Conservation (phyloP, 2,888 invertebrate genomes). For the Empis livida region DNA sequence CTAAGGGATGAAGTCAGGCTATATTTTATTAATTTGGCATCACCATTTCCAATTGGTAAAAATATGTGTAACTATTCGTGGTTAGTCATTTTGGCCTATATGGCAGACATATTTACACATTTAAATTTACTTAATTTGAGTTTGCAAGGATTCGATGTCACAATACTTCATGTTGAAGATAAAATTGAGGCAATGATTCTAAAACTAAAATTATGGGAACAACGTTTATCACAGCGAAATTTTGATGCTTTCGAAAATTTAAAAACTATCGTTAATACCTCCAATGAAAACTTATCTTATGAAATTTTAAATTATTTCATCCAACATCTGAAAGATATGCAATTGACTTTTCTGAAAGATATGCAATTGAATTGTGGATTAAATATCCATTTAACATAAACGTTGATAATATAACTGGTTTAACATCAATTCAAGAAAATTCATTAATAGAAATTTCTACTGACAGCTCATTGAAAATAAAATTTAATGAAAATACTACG, state of each 20-base stretch:
- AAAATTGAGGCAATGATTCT: not conserved
- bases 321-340: not conserved
- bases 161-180: too few species aligned
- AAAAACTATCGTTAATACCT: not conserved
- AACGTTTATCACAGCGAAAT: not conserved
- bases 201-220: not conserved
- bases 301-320: not conserved
- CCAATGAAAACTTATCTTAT: not conserved
- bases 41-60: too few species aligned
- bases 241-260: not conserved
- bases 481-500: not conserved
- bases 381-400: too few species aligned
- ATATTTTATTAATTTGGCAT: too few species aligned
- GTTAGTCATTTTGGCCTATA: too few species aligned
- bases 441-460: not conserved
- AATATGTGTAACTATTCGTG: too few species aligned
- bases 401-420: not conserved
- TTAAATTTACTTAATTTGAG: too few species aligned
- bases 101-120: too few species aligned
- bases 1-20: not conserved
- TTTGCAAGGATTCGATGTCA: too few species aligned
- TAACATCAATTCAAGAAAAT: not conserved
- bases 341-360: not conserved
- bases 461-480: not conserved
- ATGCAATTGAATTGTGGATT: not conserved